These are phyloP conservation scores for Hyperopisus bebe DNA, from an alignment of 2,113 vertebrate genomes.

Conservation along the genomic window DNA sequence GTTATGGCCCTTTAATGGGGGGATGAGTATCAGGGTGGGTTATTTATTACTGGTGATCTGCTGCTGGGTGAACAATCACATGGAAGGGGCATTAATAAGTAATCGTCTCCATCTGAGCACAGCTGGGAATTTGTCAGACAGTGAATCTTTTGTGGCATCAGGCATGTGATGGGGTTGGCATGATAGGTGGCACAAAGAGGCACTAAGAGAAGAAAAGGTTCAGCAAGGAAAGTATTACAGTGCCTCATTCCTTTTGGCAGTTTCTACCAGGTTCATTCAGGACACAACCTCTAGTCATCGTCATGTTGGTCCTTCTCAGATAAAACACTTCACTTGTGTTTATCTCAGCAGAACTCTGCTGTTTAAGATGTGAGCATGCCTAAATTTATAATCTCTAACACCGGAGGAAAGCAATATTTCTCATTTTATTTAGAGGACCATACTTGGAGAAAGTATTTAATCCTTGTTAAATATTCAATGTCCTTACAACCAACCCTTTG, in stretches of 20 bases:
- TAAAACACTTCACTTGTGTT: background rate
- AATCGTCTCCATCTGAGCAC: slow-evolving; percentile 19
- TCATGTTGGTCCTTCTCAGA: background rate
- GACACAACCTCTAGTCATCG: background rate
- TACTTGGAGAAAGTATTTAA: background rate
- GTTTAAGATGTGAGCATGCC: background rate
- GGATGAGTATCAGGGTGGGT: background rate
- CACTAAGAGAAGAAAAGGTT: background rate
- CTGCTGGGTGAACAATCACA: background rate
- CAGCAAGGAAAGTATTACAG: background rate
- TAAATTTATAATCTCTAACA: background rate
- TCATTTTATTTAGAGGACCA: background rate
- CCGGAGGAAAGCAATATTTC: background rate
- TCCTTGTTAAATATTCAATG: slow-evolving; percentile 6
- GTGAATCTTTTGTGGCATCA: background rate
- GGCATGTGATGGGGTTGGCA: background rate
- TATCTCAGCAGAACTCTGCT: background rate
- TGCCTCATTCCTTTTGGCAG: background rate
- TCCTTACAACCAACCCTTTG: background rate
- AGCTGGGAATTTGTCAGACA: slow-evolving; percentile 1
- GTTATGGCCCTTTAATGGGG: slow-evolving; percentile 17
- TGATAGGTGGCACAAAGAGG: background rate
- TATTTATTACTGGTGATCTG: slow-evolving; percentile 15
- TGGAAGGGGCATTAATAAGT: slow-evolving; percentile 13
- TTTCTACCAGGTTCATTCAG: background rate